Base-by-base conservation (phyloP, 1,140 invertebrate genomes). In the Linepithema humile region DNA sequence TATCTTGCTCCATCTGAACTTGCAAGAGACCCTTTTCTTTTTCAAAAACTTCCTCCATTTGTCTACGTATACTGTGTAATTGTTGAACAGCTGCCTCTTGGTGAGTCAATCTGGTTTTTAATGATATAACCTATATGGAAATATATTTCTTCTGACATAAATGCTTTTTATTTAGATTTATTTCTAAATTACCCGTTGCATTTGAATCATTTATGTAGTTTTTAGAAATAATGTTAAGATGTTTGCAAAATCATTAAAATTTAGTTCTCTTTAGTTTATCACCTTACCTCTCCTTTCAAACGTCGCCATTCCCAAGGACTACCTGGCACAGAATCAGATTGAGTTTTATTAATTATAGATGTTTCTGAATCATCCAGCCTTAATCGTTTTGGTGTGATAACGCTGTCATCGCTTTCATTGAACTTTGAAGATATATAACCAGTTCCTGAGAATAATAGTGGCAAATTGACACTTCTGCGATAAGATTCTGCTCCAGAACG, bases 11-110 rank as follows among this genome's bases (percentile, higher is more conserved):
- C 0, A 85, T 69, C 35, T 94, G 91, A 17, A 92, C 84, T 82
- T 94, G 90, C 15, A 94, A 87, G 20, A 93, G 75, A 67, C 86
- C 85, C 75, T 94, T 94, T 70, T 94, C 93, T 60, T 93, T 94
- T 35, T 94, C 91, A 20, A 94, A 93, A n/a, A 94, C 86, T 45
- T 94, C 92, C 70, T 94, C 94, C 91, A 94, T 93, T 75, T 94
- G 91, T 10, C 89, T 88, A 5, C 94, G 90, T 80, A 94, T 90
- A 70, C 90, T 91, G 15, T 94, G 94, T 3, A 94, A 72, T 20
- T 94, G 92, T 59, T 93, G 91, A 15, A 94, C 91, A 3, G 91
- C 91, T 3, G 90, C 85, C 70, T 94, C 94, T 74, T 94, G 93
- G 85, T 94, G 93, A n/a, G 91, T 88, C 15, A 94, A 59, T 86